A percentile compares a stretch with the other conserved stretches of the same genome.
These are phyloP conservation scores for Nansenia antarctica DNA, from an alignment of 2,113 vertebrate species.

Conservation along the genomic window DNA sequence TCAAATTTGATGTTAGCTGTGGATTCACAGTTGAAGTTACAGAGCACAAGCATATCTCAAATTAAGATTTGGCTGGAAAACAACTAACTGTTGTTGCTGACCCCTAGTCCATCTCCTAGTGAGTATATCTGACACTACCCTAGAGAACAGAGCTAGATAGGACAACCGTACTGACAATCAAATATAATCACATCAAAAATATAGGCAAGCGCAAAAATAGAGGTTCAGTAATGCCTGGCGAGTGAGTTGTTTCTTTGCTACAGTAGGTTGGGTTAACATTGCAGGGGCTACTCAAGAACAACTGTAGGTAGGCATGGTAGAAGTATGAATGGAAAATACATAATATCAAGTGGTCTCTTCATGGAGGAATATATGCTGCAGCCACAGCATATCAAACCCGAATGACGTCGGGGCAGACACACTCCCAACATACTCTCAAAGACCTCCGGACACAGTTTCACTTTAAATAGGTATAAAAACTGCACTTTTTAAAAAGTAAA, in stretches of 20 bases:
- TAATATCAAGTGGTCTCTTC: neutral
- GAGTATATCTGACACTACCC: neutral
- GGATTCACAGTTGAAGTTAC: neutral
- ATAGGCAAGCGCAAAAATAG: constrained; percentile 15
- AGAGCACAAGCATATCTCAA: neutral
- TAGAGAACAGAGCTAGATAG: neutral
- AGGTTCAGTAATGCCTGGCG: neutral
- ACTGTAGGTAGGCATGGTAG: neutral
- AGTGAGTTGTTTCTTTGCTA: neutral
- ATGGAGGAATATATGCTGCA: neutral
- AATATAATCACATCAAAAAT: neutral
- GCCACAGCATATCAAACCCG: neutral
- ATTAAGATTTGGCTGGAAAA: neutral
- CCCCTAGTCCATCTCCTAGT: neutral
- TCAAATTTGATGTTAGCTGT: neutral
- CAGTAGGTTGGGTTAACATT: neutral
- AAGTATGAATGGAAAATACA: neutral
- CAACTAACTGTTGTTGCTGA: constrained; percentile 3
- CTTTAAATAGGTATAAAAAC: constrained; percentile 51
- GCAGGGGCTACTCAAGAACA: neutral
- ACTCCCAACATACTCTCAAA: constrained; percentile 28
- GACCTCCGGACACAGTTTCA: constrained; percentile 13
- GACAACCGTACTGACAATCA: neutral
- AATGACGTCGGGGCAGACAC: constrained; percentile 13
- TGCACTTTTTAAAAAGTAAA: constrained; percentile 15